These are phyloP conservation scores for Malacoctenus gilli DNA, from an alignment of 2,797 vertebrate genomes.

Conservation along the genomic window DNA sequence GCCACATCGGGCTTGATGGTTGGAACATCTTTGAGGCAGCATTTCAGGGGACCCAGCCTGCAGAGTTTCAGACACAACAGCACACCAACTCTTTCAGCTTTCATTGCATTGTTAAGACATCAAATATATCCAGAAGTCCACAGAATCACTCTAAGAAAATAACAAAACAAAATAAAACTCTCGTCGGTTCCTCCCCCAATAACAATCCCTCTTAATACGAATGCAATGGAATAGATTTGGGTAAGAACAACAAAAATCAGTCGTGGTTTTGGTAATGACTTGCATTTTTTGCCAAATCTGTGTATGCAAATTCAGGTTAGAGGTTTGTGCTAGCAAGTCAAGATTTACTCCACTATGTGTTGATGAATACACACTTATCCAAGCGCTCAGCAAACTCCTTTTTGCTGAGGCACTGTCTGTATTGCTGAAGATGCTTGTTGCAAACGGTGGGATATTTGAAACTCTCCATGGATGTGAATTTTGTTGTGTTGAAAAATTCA, in stretches of 20 bases:
- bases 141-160: not conserved
- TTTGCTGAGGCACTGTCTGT: conserved; percentile 60
- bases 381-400: conserved; percentile 45
- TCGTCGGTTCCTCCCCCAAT: no score
- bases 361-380: conserved; percentile 63
- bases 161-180: no score
- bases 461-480: no score
- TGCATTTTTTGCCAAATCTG: no score
- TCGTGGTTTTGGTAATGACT: no score
- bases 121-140: not conserved
- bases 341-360: no score
- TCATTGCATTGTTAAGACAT: not conserved
- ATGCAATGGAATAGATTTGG: no score
- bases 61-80: conserved; percentile 1
- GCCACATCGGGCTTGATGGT: conserved; percentile 50
- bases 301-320: no score
- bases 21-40: conserved; percentile 56
- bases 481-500: conserved; percentile 58
- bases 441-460: conserved; percentile 53
- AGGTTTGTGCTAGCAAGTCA: no score
- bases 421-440: conserved; percentile 50
- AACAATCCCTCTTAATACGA: not conserved
- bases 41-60: conserved; percentile 77
- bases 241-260: no score
- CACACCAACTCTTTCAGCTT: not conserved